Evolutionary conservation across 2,888 invertebrate genomes (phyloP).

Genomic region (Heliconius charithonia): DNA sequence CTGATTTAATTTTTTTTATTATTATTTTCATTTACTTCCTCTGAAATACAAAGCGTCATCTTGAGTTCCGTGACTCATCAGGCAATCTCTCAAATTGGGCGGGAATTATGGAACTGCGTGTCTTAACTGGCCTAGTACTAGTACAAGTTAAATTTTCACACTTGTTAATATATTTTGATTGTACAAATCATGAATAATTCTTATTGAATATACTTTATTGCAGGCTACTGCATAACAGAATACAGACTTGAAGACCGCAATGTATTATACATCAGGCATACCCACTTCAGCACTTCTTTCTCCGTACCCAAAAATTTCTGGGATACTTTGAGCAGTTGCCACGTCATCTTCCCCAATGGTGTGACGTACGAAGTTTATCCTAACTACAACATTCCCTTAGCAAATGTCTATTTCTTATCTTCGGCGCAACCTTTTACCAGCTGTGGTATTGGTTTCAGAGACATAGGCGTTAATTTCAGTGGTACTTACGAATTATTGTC

Average conservation of each 20-base stretch:
- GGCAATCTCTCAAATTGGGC: too few relatives aligned
- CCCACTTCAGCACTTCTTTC: slow-evolving; percentile 51
- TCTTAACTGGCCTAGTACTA: too few relatives aligned
- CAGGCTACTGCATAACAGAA: slow-evolving; percentile 54
- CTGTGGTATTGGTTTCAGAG: slow-evolving; percentile 56
- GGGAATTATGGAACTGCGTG: too few relatives aligned
- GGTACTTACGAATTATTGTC: slow-evolving; percentile 63
- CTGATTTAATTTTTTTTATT: too few relatives aligned
- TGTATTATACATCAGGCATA: slow-evolving; percentile 53
- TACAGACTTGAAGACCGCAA: slow-evolving; percentile 52
- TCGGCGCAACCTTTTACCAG: slow-evolving; percentile 53
- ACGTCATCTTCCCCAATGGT: slow-evolving; percentile 58
- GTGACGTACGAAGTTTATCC: slow-evolving; percentile 57
- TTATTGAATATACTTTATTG: too few relatives aligned
- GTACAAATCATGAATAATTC: too few relatives aligned
- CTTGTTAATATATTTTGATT: too few relatives aligned
- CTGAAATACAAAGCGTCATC: too few relatives aligned
- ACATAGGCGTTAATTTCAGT: slow-evolving; percentile 50
- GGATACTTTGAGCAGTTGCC: slow-evolving; percentile 57
- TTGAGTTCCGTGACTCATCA: too few relatives aligned
- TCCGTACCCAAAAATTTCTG: slow-evolving; percentile 53
- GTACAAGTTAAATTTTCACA: too few relatives aligned
- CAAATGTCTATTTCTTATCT: slow-evolving; percentile 44
- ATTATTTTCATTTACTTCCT: too few relatives aligned
- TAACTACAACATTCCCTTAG: slow-evolving; percentile 48